Percentiles rank a stretch among this genome's conserved stretches.
Conservation (phyloP, 2,888 invertebrate genomes). For the Nomada fucata region DNA sequence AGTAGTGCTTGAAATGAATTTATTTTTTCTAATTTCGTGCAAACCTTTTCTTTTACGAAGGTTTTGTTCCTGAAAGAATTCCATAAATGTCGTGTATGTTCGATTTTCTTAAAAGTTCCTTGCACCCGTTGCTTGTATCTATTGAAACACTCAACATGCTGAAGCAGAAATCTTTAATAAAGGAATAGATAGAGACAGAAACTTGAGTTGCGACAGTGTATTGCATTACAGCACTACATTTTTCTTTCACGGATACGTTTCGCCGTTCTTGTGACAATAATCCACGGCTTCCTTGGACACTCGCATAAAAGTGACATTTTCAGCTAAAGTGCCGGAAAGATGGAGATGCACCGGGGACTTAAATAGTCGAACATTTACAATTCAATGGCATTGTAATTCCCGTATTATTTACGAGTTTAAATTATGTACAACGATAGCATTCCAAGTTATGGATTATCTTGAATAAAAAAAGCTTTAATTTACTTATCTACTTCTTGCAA, state of each 20-base stretch:
- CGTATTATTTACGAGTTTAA: neutral
- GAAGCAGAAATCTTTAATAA: neutral
- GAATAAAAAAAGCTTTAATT: too few species aligned
- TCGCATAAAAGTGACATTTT: neutral
- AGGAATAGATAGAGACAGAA: neutral
- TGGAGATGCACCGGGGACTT: neutral
- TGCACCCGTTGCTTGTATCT: neutral
- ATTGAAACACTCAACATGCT: neutral
- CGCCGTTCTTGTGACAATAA: constrained; percentile 1
- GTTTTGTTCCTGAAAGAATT: too few species aligned
- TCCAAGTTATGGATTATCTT: too few species aligned
- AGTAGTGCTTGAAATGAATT: too few species aligned
- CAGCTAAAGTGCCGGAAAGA: constrained; percentile 3
- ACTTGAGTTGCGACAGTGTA: neutral
- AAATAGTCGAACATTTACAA: neutral
- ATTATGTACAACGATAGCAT: neutral
- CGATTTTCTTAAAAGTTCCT: too few species aligned
- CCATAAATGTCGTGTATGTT: too few species aligned
- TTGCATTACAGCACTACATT: neutral
- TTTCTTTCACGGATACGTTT: neutral
- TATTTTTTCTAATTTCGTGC: too few species aligned
- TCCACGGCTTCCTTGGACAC: neutral
- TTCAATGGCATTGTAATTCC: neutral
- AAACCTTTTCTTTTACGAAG: too few species aligned
- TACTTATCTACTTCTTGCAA: too few species aligned